Conservation (phyloP, 1,140 invertebrate species). For the Tetraneura akinire region DNA sequence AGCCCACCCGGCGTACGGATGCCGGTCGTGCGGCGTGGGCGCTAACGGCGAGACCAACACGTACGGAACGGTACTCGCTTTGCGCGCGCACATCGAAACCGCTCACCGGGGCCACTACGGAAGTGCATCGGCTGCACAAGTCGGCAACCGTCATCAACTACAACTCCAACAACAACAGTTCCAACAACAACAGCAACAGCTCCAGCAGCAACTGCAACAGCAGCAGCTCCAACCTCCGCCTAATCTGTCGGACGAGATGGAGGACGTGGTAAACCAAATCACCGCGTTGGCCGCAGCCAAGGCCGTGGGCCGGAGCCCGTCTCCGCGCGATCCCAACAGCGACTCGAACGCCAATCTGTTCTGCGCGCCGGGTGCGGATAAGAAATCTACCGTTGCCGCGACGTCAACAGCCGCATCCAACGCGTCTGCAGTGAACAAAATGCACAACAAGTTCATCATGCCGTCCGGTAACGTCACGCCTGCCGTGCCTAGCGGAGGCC, state of each 20-base stretch:
- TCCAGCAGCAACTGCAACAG: constrained; percentile 61
- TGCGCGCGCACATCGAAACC: constrained; percentile 61
- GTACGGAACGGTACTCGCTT: constrained; percentile 60
- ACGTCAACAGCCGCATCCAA: not conserved
- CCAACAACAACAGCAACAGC: constrained; percentile 66
- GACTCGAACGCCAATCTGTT: constrained; percentile 56
- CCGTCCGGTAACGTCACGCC: constrained; percentile 29
- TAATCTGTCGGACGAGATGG: constrained; percentile 73
- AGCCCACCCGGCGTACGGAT: constrained; percentile 41
- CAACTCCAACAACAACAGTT: constrained; percentile 67
- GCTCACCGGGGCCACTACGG: constrained; percentile 64
- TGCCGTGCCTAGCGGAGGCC: constrained; percentile 33
- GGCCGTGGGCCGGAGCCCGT: constrained; percentile 61
- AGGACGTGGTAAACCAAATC: constrained; percentile 80
- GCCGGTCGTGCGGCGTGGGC: constrained; percentile 60
- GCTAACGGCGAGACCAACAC: constrained; percentile 55
- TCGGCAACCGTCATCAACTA: constrained; percentile 74
- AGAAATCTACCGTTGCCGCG: constrained; percentile 31
- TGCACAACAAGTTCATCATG: constrained; percentile 37
- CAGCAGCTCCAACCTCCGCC: constrained; percentile 33
- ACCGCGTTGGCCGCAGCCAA: constrained; percentile 71
- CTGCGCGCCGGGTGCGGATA: constrained; percentile 52
- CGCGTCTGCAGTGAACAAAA: not conserved
- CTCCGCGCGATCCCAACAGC: constrained; percentile 47
- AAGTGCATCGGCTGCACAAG: constrained; percentile 69